Evolutionary conservation across 1,140 invertebrate genomes (phyloP).

Genomic region (Arctopsyche grandis): DNA sequence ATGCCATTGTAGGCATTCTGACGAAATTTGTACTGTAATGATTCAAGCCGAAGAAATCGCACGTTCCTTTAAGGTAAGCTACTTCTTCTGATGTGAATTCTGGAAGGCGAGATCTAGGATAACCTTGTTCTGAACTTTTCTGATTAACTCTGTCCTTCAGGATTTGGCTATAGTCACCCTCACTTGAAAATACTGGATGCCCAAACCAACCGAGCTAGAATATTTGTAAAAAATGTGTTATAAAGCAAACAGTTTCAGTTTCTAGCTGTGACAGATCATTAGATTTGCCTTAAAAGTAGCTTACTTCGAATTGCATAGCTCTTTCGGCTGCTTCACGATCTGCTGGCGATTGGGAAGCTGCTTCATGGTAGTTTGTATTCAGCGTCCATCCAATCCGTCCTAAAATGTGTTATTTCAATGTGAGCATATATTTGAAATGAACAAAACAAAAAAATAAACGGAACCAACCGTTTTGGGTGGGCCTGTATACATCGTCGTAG

Average conservation of each 20-base stretch:
- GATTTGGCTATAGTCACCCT: slow-evolving; percentile 72
- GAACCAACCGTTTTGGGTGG: slow-evolving; percentile 64
- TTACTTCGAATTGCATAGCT: slow-evolving; percentile 66
- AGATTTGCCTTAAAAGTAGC: no score
- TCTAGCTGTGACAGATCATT: background rate
- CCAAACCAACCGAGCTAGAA: slow-evolving; percentile 58
- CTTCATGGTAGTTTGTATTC: slow-evolving; percentile 65
- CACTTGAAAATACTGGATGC: slow-evolving; percentile 57
- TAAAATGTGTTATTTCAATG: no score
- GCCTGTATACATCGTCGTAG: no score
- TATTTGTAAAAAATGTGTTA: slow-evolving; percentile 54
- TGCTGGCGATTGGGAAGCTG: slow-evolving; percentile 58
- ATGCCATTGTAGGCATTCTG: background rate
- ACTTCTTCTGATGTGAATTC: slow-evolving; percentile 68
- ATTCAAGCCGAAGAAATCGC: slow-evolving; percentile 73
- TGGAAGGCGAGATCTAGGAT: slow-evolving; percentile 67
- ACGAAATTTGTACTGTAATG: slow-evolving; percentile 66
- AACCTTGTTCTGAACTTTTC: slow-evolving; percentile 69
- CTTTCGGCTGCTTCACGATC: slow-evolving; percentile 64
- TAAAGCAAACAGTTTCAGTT: background rate
- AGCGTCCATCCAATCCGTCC: slow-evolving; percentile 65
- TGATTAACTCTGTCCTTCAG: slow-evolving; percentile 67
- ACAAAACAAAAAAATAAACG: background rate
- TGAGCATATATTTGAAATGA: no score
- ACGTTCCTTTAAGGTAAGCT: slow-evolving; percentile 67